phyloP scores from a whole-genome alignment of 2,113 vertebrate species.

The Sclerurus mexicanus region DNA sequence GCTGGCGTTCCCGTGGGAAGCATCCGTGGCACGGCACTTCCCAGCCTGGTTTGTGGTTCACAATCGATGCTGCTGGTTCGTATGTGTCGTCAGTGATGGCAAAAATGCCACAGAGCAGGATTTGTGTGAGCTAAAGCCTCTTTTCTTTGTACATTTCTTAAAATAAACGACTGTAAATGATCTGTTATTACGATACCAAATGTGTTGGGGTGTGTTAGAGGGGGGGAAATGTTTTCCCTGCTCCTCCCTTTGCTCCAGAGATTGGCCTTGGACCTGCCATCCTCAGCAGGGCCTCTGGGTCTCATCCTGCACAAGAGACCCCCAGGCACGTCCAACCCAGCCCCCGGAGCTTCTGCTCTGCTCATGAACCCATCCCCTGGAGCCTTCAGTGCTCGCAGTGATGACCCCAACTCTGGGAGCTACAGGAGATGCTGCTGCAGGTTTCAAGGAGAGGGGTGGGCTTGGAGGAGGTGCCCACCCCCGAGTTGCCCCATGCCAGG shows the following conservation, averaged over 20 bases:
- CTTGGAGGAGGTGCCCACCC: not conserved
- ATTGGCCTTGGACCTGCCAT: not conserved
- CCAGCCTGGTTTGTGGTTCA: not conserved
- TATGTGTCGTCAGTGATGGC: not conserved
- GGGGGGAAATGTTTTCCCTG: not conserved
- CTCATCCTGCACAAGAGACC: not conserved
- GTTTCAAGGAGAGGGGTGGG: not conserved
- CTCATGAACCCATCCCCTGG: too few species aligned
- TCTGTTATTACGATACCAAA: not conserved
- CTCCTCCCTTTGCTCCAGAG: not conserved
- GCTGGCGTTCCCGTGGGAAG: slow-evolving; percentile 53
- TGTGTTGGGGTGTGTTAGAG: not conserved
- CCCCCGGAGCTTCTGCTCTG: not conserved
- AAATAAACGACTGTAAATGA: slow-evolving; percentile 62
- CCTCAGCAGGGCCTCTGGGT: not conserved
- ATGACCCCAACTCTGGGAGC: fast-evolving
- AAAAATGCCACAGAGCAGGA: not conserved
- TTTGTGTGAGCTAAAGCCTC: not conserved
- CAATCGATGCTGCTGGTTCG: slow-evolving; percentile 65
- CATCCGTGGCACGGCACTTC: not conserved
- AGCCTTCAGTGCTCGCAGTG: not conserved
- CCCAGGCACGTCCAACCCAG: not conserved
- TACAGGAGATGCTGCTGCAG: not conserved
- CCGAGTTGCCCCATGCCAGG: not conserved
- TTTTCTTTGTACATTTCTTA: slow-evolving; percentile 71